Conservation (phyloP, 2,888 invertebrate species). For the Barypeithes pellucidus region DNA sequence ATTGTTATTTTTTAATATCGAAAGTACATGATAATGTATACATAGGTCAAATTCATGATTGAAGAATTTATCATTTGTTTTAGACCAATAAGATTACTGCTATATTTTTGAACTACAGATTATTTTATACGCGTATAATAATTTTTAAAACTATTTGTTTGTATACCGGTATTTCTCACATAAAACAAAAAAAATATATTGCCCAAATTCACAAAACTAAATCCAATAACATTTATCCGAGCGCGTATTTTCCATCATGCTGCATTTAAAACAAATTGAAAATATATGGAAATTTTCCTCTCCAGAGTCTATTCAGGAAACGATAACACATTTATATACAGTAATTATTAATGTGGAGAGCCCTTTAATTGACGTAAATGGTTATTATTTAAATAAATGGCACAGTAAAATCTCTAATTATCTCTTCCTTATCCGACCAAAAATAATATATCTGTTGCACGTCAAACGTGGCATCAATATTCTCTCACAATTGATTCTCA, state of each 20-base stretch:
- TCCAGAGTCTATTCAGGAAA: slow-evolving; percentile 52
- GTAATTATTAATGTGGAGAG: slow-evolving; percentile 51
- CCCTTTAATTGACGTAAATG: slow-evolving; percentile 49
- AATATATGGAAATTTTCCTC: slow-evolving; percentile 53
- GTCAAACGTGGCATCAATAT: too few species aligned
- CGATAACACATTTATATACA: slow-evolving; percentile 50
- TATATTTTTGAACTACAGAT: background rate
- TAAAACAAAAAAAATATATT: slow-evolving; percentile 22
- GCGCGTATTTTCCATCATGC: slow-evolving; percentile 44
- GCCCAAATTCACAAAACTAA: slow-evolving; percentile 40
- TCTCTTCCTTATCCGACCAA: slow-evolving; percentile 41
- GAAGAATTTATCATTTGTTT: background rate
- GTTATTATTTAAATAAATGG: slow-evolving; percentile 53
- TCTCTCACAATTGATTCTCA: too few species aligned
- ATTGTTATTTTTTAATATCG: too few species aligned
- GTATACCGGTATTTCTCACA: background rate
- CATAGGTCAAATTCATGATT: too few species aligned
- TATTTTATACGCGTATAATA: background rate
- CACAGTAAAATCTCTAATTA: slow-evolving; percentile 39
- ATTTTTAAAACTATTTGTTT: background rate
- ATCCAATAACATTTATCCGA: slow-evolving; percentile 46
- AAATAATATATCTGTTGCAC: too few species aligned
- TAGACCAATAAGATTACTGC: background rate
- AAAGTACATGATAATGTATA: too few species aligned
- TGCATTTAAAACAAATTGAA: slow-evolving; percentile 51